A percentile compares a stretch with the other conserved stretches of the same genome.
phyloP scores from a whole-genome alignment of 2,888 invertebrate species.

The Rhagium mordax region DNA sequence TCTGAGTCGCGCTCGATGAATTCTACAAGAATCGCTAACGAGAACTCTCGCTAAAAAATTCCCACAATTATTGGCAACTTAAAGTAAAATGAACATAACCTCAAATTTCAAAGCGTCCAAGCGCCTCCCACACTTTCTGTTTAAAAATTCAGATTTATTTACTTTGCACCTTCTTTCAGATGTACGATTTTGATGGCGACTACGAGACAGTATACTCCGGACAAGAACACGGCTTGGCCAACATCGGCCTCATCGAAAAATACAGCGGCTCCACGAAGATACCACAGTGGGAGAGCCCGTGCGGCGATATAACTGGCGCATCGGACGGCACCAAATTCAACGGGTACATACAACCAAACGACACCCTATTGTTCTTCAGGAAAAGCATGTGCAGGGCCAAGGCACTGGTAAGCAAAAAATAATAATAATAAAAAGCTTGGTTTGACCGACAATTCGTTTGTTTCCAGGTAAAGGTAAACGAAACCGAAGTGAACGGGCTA shows the following conservation, averaged over 20 bases:
- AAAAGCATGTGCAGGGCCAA: slow-evolving; percentile 91
- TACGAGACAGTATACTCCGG: slow-evolving; percentile 86
- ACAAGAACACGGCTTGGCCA: slow-evolving; percentile 72
- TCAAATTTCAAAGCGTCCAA: too few relatives aligned
- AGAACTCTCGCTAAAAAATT: too few relatives aligned
- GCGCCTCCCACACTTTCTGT: too few relatives aligned
- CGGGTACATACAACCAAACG: slow-evolving; percentile 79
- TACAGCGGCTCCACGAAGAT: slow-evolving; percentile 82
- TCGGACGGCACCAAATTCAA: slow-evolving; percentile 91
- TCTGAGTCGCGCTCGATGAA: too few relatives aligned
- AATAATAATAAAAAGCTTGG: too few relatives aligned
- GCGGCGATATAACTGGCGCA: slow-evolving; percentile 82
- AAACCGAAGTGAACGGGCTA: slow-evolving; percentile 76
- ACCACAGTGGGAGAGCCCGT: slow-evolving; percentile 85
- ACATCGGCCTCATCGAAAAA: slow-evolving; percentile 82
- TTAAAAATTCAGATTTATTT: too few relatives aligned
- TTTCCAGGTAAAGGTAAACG: slow-evolving; percentile 75
- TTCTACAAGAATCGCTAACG: too few relatives aligned
- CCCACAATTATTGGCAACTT: too few relatives aligned
- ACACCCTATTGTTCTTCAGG: slow-evolving; percentile 83
- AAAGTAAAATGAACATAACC: too few relatives aligned
- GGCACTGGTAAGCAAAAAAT: slow-evolving; percentile 76
- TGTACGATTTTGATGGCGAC: slow-evolving; percentile 89
- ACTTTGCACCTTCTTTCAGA: slow-evolving; percentile 71
- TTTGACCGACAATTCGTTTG: too few relatives aligned